These are phyloP conservation scores for Antheraea mylitta DNA, from an alignment of 1,140 invertebrate genomes.

Conservation along the genomic window DNA sequence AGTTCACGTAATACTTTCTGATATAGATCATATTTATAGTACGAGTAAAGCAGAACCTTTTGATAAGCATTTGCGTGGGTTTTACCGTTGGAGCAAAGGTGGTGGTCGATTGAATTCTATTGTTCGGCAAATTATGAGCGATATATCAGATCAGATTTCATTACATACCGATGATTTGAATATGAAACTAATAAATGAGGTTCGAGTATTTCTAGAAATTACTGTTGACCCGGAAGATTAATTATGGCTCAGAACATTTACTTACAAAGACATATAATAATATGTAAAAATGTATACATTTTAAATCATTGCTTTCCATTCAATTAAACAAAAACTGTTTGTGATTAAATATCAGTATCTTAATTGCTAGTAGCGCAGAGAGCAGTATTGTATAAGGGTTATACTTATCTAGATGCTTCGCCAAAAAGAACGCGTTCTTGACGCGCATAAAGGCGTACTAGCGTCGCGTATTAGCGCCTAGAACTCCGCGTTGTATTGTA, in stretches of 20 bases:
- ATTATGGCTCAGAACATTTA: not conserved
- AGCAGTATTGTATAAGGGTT: no score
- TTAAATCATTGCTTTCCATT: no score
- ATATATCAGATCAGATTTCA: conserved; percentile 34
- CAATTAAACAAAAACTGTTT: no score
- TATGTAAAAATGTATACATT: no score
- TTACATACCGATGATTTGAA: conserved; percentile 28
- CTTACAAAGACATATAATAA: no score
- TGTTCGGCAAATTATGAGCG: conserved; percentile 29
- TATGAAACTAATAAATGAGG: conserved; percentile 47
- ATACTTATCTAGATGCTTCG: no score
- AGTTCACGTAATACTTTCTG: conserved; percentile 52
- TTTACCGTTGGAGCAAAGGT: conserved; percentile 34
- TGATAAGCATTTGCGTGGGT: conserved; percentile 36
- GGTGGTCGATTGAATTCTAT: conserved; percentile 27
- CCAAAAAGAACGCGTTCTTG: no score
- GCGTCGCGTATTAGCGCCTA: no score
- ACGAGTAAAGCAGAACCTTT: conserved; percentile 34
- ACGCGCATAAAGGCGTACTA: no score
- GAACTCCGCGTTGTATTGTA: no score
- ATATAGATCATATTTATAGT: conserved; percentile 53
- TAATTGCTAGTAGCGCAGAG: no score
- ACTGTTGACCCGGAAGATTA: conserved; percentile 36
- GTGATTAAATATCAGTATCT: no score
- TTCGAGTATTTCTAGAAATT: conserved; percentile 54